Conservation (phyloP, 2,797 vertebrate species). For the Babyrousa celebensis region DNA sequence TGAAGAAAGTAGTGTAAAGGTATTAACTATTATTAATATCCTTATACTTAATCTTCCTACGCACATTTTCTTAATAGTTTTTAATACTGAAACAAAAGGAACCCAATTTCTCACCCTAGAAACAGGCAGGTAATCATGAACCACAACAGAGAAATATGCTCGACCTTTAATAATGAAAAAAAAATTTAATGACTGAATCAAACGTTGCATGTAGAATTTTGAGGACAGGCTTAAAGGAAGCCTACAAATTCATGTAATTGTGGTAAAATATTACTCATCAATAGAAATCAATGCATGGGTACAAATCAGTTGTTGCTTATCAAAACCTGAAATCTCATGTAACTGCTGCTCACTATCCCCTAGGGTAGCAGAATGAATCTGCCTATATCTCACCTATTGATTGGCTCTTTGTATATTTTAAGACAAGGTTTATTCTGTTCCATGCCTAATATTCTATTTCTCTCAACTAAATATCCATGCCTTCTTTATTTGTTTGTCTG, state of each 20-base stretch:
- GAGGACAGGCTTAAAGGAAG: conserved; percentile 5
- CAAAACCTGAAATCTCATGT: background rate
- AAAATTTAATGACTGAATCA: conserved; percentile 37
- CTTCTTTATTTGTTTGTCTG: background rate
- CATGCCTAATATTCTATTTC: background rate
- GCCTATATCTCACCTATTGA: background rate
- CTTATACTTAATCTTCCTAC: background rate
- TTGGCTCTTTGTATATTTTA: background rate
- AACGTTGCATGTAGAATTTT: conserved; percentile 38
- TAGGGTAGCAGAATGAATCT: background rate
- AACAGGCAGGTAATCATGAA: conserved; percentile 53
- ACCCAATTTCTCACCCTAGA: conserved; percentile 45
- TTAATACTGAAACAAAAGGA: conserved; percentile 68
- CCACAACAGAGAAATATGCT: conserved; percentile 1
- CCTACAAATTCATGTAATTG: background rate
- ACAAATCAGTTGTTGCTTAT: background rate
- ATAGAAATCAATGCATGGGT: background rate
- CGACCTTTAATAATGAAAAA: conserved; percentile 38
- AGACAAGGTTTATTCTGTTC: background rate
- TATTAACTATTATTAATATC: conserved; percentile 64
- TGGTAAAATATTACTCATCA: conserved; percentile 2
- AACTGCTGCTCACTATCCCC: background rate
- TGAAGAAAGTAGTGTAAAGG: conserved; percentile 21
- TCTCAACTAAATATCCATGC: background rate
- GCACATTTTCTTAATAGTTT: conserved; percentile 68